A percentile compares a stretch with the other conserved stretches of the same genome.
phyloP scores from a whole-genome alignment of 64 coral and sea anemone species.

The Stichodactyla helianthus region DNA sequence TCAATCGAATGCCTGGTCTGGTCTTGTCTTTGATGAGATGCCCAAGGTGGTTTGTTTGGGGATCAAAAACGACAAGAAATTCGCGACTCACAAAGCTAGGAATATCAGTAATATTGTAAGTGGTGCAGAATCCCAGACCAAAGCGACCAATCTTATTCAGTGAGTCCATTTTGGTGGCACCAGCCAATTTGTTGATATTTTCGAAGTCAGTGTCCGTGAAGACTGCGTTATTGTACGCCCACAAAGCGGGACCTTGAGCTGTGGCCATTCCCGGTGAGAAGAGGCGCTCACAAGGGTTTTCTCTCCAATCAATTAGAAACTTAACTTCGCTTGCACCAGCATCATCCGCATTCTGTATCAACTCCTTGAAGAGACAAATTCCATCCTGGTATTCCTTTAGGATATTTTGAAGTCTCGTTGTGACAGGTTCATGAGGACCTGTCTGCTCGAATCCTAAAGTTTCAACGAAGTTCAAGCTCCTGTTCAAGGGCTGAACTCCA shows the following conservation, averaged over 20 bases:
- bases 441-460: slow-evolving; percentile 84
- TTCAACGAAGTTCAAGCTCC: slow-evolving; percentile 67
- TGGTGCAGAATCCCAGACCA: slow-evolving; percentile 83
- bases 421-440: slow-evolving; percentile 75
- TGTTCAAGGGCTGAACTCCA: slow-evolving; percentile 74
- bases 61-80: slow-evolving; percentile 92
- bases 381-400: slow-evolving; percentile 75
- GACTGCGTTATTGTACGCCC: slow-evolving; percentile 85
- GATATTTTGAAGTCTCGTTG: slow-evolving; percentile 75
- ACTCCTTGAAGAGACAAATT: slow-evolving; percentile 77
- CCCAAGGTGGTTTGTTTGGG: slow-evolving; percentile 72
- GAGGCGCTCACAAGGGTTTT: slow-evolving; percentile 46
- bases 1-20: slow-evolving; percentile 81
- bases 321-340: slow-evolving; percentile 81
- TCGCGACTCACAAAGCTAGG: slow-evolving; percentile 95
- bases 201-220: slow-evolving; percentile 96
- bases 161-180: slow-evolving; percentile 72
- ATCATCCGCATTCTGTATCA: slow-evolving; percentile 99
- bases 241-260: slow-evolving; percentile 83
- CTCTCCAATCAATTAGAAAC: slow-evolving; percentile 93
- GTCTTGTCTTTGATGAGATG: slow-evolving; percentile 79
- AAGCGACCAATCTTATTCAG: slow-evolving; percentile 82
- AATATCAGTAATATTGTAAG: slow-evolving; percentile 86
- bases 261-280: slow-evolving; percentile 76
- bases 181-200: slow-evolving; percentile 93